phyloP scores from a whole-genome alignment of 2,888 invertebrate genomes.

The Prosopocoilus inquinatus region DNA sequence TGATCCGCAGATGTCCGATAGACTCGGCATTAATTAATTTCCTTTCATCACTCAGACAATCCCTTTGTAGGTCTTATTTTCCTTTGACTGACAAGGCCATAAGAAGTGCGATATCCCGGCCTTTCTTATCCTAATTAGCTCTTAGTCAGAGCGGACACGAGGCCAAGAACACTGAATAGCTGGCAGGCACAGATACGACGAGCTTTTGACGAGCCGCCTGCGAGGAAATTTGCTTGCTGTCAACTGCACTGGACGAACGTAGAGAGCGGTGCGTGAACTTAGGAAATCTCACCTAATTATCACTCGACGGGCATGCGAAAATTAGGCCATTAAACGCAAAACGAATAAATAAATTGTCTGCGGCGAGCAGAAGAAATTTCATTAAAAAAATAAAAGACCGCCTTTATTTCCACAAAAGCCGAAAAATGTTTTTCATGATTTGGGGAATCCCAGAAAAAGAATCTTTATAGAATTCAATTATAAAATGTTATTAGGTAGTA shows the following conservation, averaged over 20 bases:
- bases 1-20: slow-evolving; percentile 31
- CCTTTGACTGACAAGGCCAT: slow-evolving; percentile 43
- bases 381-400: no score
- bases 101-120: slow-evolving; percentile 38
- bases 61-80: slow-evolving; percentile 41
- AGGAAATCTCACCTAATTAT: no score
- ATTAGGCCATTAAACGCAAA: no score
- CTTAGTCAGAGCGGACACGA: slow-evolving; percentile 39
- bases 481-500: no score
- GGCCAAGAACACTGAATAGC: slow-evolving; percentile 36
- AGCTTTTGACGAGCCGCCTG: slow-evolving; percentile 34
- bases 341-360: no score
- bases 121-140: slow-evolving; percentile 47
- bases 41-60: slow-evolving; percentile 45
- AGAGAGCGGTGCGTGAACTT: no score
- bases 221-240: slow-evolving; percentile 38
- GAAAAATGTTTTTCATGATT: no score
- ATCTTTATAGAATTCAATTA: no score
- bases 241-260: slow-evolving; percentile 25
- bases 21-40: slow-evolving; percentile 43
- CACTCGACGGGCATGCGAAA: no score
- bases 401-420: no score
- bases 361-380: no score
- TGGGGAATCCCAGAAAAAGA: no score
- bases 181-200: slow-evolving; percentile 36